Evolutionary conservation across 1,140 invertebrate genomes (phyloP).

Genomic region (Phenacoccus solenopsis): DNA sequence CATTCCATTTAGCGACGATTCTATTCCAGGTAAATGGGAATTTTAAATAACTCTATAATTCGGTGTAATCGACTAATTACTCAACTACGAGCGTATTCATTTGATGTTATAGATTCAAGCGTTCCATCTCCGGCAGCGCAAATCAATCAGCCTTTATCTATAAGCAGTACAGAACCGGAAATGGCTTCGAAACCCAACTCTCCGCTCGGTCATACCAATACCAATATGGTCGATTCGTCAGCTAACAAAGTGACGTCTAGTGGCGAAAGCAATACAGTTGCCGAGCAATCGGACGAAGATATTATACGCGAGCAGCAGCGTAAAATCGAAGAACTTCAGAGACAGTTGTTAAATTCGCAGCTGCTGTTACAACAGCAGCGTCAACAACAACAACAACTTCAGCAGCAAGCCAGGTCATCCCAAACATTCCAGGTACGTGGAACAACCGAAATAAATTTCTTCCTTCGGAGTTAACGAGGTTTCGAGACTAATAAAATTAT

Average conservation of each 20-base stretch:
- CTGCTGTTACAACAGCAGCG: conserved; percentile 54
- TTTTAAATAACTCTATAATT: not conserved
- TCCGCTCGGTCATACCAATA: too few relatives aligned
- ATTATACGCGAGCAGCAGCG: conserved; percentile 71
- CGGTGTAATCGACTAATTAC: not conserved
- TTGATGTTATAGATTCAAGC: not conserved
- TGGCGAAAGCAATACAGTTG: not conserved
- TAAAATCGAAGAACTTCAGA: conserved; percentile 74
- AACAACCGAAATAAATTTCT: conserved; percentile 5
- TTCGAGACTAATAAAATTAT: conserved; percentile 7
- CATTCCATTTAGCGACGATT: conserved; percentile 24
- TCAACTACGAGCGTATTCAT: not conserved
- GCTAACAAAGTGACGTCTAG: not conserved
- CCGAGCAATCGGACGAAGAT: conserved; percentile 19
- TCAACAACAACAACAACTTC: conserved; percentile 35
- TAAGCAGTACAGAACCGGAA: not conserved
- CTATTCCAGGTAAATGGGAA: conserved; percentile 22
- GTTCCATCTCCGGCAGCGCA: not conserved
- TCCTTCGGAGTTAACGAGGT: conserved; percentile 19
- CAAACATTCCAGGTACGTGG: conserved; percentile 32
- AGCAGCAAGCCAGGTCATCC: conserved; percentile 40
- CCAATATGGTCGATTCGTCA: not conserved
- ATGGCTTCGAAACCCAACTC: not conserved
- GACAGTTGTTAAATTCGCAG: conserved; percentile 59
- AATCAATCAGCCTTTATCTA: conserved; percentile 5